Conservation (phyloP, 23 tunicate species). For the Trididemnum nubilum region DNA sequence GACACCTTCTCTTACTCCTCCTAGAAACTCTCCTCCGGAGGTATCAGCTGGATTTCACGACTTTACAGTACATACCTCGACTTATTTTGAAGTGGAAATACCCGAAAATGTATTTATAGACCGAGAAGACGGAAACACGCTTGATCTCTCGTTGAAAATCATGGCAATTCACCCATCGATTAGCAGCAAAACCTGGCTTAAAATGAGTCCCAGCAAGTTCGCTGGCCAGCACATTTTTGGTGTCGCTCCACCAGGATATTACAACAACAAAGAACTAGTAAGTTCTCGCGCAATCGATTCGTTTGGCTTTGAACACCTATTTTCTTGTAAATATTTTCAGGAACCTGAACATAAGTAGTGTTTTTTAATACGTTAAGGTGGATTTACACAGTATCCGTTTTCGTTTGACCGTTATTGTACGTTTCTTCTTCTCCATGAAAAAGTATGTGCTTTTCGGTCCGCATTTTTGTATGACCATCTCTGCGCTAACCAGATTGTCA, state of each 20-base stretch:
- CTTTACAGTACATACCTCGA: conserved; percentile 27
- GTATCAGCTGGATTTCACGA: conserved; percentile 32
- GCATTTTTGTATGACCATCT: too few relatives aligned
- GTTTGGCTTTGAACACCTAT: too few relatives aligned
- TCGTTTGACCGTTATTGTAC: too few relatives aligned
- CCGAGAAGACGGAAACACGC: conserved; percentile 13
- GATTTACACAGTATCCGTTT: too few relatives aligned
- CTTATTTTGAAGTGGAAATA: conserved; percentile 65
- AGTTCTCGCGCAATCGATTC: too few relatives aligned
- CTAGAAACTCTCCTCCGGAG: background rate
- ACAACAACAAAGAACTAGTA: too few relatives aligned
- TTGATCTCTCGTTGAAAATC: background rate
- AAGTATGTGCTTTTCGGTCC: too few relatives aligned
- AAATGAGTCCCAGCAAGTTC: background rate
- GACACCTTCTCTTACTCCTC: background rate
- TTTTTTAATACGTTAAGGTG: too few relatives aligned
- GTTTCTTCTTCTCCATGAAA: too few relatives aligned
- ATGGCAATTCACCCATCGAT: background rate
- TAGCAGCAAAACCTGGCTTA: background rate
- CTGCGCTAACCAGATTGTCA: too few relatives aligned
- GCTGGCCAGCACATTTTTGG: background rate
- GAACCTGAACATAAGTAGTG: too few relatives aligned
- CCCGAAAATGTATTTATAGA: conserved; percentile 51
- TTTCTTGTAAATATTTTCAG: too few relatives aligned
- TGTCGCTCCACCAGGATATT: background rate